A percentile compares a stretch with the other conserved stretches of the same genome.
These are phyloP conservation scores for Macrobrachium rosenbergii DNA, from an alignment of 1,140 invertebrate genomes.

Conservation along the genomic window DNA sequence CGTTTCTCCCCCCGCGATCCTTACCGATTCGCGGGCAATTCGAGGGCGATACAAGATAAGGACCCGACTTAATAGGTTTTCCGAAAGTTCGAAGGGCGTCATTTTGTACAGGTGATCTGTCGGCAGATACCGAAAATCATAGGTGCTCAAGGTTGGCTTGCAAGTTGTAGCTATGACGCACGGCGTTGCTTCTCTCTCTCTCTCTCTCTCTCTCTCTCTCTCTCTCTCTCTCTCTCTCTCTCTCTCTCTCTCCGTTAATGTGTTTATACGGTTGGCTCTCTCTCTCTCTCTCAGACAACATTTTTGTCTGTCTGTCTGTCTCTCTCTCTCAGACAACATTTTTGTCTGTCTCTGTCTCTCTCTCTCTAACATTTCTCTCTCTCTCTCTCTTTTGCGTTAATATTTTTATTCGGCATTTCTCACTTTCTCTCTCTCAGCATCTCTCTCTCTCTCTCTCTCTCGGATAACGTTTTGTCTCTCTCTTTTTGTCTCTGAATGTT, in stretches of 20 bases:
- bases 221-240: not conserved
- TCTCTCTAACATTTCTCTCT: not conserved
- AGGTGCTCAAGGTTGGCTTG: not conserved
- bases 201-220: not conserved
- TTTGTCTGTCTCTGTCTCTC: too few species aligned
- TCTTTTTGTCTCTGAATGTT: too few species aligned
- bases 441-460: not conserved
- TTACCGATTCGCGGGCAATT: too few species aligned
- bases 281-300: too few species aligned
- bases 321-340: too few species aligned
- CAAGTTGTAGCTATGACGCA: not conserved
- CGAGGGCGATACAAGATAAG: too few species aligned
- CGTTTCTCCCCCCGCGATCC: too few species aligned
- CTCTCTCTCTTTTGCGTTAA: too few species aligned
- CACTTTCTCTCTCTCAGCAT: constrained; percentile 1
- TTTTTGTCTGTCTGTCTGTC: not conserved
- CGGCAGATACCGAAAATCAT: not conserved
- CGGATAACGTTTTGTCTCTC: too few species aligned
- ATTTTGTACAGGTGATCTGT: not conserved
- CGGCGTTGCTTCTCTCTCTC: not conserved
- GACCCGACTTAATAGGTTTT: too few species aligned
- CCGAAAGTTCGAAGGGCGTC: too few species aligned
- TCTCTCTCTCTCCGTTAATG: not conserved
- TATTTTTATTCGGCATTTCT: too few species aligned
- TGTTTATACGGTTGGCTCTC: not conserved